Evolutionary conservation across 2,888 invertebrate species (phyloP).

Genomic region (Idaea dimidiata): DNA sequence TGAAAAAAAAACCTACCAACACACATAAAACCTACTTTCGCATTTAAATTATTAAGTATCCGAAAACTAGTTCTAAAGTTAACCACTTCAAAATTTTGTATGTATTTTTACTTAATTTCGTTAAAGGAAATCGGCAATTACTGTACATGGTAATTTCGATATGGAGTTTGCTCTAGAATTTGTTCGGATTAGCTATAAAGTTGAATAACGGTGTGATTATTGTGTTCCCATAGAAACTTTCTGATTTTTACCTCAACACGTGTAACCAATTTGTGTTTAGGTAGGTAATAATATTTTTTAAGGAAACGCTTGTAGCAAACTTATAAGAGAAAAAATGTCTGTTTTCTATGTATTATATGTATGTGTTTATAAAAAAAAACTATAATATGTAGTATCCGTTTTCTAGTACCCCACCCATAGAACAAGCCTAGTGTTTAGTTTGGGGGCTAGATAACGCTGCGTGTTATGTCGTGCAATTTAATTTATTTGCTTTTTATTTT

Average conservation of each 20-base stretch:
- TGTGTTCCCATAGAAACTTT: neutral
- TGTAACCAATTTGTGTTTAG: neutral
- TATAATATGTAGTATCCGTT: too few relatives aligned
- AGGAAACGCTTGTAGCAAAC: too few relatives aligned
- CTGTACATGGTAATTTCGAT: neutral
- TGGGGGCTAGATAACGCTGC: too few relatives aligned
- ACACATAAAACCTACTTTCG: too few relatives aligned
- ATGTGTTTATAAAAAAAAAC: too few relatives aligned
- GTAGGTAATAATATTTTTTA: neutral
- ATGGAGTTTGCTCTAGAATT: neutral
- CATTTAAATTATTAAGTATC: neutral
- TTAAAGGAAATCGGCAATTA: neutral
- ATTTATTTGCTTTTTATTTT: too few relatives aligned
- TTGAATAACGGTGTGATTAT: neutral
- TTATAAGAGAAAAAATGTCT: too few relatives aligned
- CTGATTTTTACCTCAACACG: constrained; percentile 1
- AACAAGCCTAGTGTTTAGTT: too few relatives aligned
- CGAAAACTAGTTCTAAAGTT: neutral
- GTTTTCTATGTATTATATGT: too few relatives aligned
- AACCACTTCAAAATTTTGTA: neutral
- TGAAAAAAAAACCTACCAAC: too few relatives aligned
- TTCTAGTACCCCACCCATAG: too few relatives aligned
- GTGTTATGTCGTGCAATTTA: too few relatives aligned
- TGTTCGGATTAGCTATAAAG: constrained; percentile 1
- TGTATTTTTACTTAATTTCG: neutral